Evolutionary conservation across 2,113 vertebrate genomes (phyloP), one percentile per base, ranked within the genome.

Genomic region (Coptodon rendalli): DNA sequence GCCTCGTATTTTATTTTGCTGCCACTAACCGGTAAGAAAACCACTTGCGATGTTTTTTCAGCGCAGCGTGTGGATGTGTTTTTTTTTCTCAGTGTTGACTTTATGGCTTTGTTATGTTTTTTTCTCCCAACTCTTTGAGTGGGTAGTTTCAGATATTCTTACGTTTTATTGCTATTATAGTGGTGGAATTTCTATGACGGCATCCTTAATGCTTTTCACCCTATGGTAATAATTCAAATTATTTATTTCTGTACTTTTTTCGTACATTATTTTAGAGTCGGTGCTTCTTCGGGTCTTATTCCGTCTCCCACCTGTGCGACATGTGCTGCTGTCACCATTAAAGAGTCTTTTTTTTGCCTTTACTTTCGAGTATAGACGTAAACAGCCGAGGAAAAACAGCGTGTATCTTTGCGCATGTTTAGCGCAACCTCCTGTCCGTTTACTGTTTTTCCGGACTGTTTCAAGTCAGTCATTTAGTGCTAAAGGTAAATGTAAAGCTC

Each of bases 1-100:
- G 85, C 85, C 52, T 90, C 89, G 4, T 76, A 56, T 53, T 82
- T 93, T 17, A 10, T 94, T 80, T 59, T 91, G 9, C 83, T 94
- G 40, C 87, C 88, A 56, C 81, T 91, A 12, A 89, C 90, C 91
- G 95, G 95, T 96, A 85, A 89, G 93, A 89, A 54, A 82, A 27
- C 12, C 22, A 45, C n/a, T 50, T 36, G 10, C n/a, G 12, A 29
- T 71, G 11, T 36, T 59, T 13, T 31, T 57, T 45, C n/a, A 43
- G 22, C 13, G 14, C 24, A 14, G 9, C 68, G 68, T 48, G 71
- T 31, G 16, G 16, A 50, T 0, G 5, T 76, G 16, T 53, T 38
- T n/a, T 38, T 66, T 38, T 19, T 17, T 2, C 71, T 50, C 24
- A 50, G 14, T 19, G 24, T 50, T 76, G 43, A 76, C 43, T 76